Percentiles rank a stretch among this genome's conserved stretches.
Evolutionary conservation across 1,140 invertebrate species (phyloP).

Genomic region (Nasonia vitripennis): DNA sequence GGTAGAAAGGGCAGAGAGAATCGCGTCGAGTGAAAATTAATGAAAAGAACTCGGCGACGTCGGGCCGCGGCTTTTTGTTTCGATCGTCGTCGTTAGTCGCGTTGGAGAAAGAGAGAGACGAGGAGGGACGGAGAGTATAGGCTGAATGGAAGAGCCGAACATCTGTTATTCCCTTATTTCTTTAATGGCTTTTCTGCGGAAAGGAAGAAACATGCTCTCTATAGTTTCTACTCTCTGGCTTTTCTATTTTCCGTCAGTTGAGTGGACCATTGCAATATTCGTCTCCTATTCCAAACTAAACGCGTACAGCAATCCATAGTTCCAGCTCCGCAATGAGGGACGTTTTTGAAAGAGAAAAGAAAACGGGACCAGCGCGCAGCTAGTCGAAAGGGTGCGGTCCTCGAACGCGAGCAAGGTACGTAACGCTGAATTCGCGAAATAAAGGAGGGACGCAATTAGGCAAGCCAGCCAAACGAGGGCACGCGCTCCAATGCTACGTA

Average conservation of each 20-base stretch:
- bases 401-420: not conserved
- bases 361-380: not conserved
- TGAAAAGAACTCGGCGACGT: constrained; percentile 21
- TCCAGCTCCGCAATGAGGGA: not conserved
- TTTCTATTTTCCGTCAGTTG: too few species aligned
- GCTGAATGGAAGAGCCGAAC: not conserved
- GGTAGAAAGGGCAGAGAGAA: not conserved
- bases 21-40: constrained; percentile 20
- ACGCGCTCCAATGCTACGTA: not conserved
- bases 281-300: too few species aligned
- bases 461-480: not conserved
- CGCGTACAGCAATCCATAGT: too few species aligned
- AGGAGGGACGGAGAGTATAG: not conserved
- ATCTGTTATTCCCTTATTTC: constrained; percentile 15
- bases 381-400: not conserved
- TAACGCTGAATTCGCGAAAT: not conserved
- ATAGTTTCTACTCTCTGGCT: too few species aligned
- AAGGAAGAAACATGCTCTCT: too few species aligned
- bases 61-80: not conserved
- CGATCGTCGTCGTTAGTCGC: not conserved
- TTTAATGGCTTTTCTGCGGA: not conserved
- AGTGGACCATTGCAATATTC: too few species aligned
- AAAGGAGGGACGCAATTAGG: not conserved
- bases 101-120: too few species aligned
- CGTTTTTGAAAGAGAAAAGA: not conserved